Conservation (phyloP, 2,888 invertebrate genomes). For the Meloe dianella region DNA sequence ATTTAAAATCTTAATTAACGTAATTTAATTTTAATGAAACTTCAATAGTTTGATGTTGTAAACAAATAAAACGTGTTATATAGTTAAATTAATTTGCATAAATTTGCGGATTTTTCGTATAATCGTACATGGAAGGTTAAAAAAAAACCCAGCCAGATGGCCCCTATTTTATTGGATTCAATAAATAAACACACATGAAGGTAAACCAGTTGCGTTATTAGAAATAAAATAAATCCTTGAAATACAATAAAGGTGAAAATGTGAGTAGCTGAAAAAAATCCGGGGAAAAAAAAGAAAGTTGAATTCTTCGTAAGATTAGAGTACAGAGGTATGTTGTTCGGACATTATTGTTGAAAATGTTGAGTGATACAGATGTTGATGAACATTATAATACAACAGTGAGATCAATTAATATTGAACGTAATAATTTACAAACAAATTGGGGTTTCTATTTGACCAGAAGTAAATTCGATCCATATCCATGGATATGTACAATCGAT, state of each 20-base stretch:
- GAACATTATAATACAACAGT: constrained; percentile 48
- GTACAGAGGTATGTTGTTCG: not conserved
- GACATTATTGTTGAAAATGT: constrained; percentile 47
- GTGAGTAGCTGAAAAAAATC: constrained; percentile 33
- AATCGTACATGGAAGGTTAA: too few species aligned
- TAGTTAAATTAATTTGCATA: not conserved
- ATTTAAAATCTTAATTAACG: too few species aligned
- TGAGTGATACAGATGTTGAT: constrained; percentile 51
- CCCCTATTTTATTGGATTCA: not conserved
- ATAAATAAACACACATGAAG: constrained; percentile 37
- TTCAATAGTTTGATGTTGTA: too few species aligned
- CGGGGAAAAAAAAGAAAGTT: constrained; percentile 43
- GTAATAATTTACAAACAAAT: constrained; percentile 64
- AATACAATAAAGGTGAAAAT: constrained; percentile 50
- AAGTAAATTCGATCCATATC: constrained; percentile 82
- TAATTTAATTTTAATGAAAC: too few species aligned
- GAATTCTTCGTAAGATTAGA: constrained; percentile 31
- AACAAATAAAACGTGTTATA: too few species aligned
- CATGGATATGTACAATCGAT: constrained; percentile 76
- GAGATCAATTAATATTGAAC: constrained; percentile 64
- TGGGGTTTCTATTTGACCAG: constrained; percentile 77
- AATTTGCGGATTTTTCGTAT: not conserved
- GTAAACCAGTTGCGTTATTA: constrained; percentile 43
- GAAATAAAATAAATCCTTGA: constrained; percentile 45
- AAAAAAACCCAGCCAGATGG: too few species aligned